A percentile compares a stretch with the other conserved stretches of the same genome.
These are phyloP conservation scores for Neolamprologus brichardi DNA, from an alignment of 2,113 vertebrate species.

Conservation along the genomic window DNA sequence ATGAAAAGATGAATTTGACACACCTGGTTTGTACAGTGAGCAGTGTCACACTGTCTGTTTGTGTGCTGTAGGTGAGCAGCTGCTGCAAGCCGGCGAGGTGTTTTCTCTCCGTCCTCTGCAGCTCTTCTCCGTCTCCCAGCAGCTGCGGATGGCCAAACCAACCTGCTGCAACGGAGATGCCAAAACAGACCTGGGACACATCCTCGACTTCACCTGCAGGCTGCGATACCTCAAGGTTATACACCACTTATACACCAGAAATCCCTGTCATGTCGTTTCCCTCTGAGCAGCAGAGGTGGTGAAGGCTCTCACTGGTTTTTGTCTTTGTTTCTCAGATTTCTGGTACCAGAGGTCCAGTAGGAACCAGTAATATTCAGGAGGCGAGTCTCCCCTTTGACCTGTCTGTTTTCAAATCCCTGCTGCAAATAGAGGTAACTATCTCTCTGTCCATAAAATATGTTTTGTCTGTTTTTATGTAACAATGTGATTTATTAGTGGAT, in stretches of 20 bases:
- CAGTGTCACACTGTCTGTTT: not conserved
- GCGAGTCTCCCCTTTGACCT: conserved; percentile 85
- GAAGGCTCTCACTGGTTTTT: not conserved
- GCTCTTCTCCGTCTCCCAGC: conserved; percentile 86
- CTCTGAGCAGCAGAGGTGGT: not conserved
- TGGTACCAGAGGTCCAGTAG: conserved; percentile 82
- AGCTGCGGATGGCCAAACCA: conserved; percentile 85
- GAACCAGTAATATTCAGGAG: conserved; percentile 93
- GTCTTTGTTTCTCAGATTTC: conserved; percentile 71
- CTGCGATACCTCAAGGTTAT: conserved; percentile 91
- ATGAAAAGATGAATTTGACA: not conserved
- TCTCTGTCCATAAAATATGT: not conserved
- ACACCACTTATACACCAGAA: not conserved
- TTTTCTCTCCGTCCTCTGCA: conserved; percentile 88
- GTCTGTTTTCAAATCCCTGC: conserved; percentile 91
- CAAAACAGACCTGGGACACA: conserved; percentile 93
- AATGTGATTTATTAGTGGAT: not conserved
- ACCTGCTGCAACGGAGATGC: conserved; percentile 89
- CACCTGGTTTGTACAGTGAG: not conserved
- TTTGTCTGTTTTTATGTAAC: not conserved
- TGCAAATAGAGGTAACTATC: conserved; percentile 87
- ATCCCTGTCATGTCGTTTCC: not conserved
- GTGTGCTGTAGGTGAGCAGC: conserved; percentile 81
- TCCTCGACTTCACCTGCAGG: conserved; percentile 94
- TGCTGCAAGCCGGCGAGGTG: conserved; percentile 87